A percentile compares a stretch with the other conserved stretches of the same genome.
phyloP scores from a whole-genome alignment of 2,888 invertebrate species.

The Deilephila elpenor region DNA sequence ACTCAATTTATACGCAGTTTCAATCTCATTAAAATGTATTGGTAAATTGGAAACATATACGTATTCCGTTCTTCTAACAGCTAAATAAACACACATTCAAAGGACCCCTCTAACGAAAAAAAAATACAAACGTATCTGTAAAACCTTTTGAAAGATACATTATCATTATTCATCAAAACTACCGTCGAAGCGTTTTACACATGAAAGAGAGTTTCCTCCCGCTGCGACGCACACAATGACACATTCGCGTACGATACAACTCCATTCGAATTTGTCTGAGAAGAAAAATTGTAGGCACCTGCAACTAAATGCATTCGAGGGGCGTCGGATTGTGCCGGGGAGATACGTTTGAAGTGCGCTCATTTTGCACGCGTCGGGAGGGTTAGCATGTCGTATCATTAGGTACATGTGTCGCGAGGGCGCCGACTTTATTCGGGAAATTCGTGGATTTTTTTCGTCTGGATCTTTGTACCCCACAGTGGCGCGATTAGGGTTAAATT shows the following conservation, averaged over 20 bases:
- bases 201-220: conserved; percentile 38
- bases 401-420: conserved; percentile 68
- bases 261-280: conserved; percentile 73
- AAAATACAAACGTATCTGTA: conserved; percentile 3
- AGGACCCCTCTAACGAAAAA: not conserved
- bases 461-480: conserved; percentile 16
- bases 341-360: conserved; percentile 73
- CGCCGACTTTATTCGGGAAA: conserved; percentile 43
- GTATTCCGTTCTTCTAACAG: not conserved
- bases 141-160: conserved; percentile 38
- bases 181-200: conserved; percentile 34
- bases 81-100: conserved; percentile 15
- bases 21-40: conserved; percentile 20
- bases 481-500: conserved; percentile 25
- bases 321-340: conserved; percentile 42
- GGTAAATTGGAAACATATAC: conserved; percentile 9
- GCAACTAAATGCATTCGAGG: conserved; percentile 78
- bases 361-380: conserved; percentile 69
- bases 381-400: conserved; percentile 72
- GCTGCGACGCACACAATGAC: conserved; percentile 51
- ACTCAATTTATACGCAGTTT: not conserved
- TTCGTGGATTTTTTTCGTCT: conserved; percentile 22
- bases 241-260: conserved; percentile 53
- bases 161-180: conserved; percentile 40
- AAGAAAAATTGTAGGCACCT: conserved; percentile 81